These are phyloP conservation scores for Xenopus tropicalis DNA, from an alignment of 2,113 vertebrate species.

Conservation along the genomic window UCB_Xtro_10.0 CM004445.2:35567001-35567500, in stretches of 20 bases:
- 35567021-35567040: slow-evolving; percentile 24
- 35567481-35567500: too few species aligned
- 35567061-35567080: slow-evolving; percentile 34
- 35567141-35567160: slow-evolving; percentile 23
- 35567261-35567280: slow-evolving; percentile 13
- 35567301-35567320: slow-evolving; percentile 1
- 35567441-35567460: too few species aligned
- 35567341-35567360: not conserved
- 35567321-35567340: not conserved
- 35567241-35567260: slow-evolving; percentile 1
- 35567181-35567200: slow-evolving; percentile 19
- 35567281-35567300: not conserved
- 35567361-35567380: not conserved
- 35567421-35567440: too few species aligned
- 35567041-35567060: slow-evolving; percentile 35
- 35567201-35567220: slow-evolving; percentile 27
- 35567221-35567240: slow-evolving; percentile 1
- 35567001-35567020: slow-evolving; percentile 27
- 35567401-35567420: not conserved
- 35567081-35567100: slow-evolving; percentile 39
- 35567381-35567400: not conserved
- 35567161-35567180: slow-evolving; percentile 26
- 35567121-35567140: slow-evolving; percentile 20
- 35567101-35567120: slow-evolving; percentile 25
- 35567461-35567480: too few species aligned